Evolutionary conservation across 2,888 invertebrate genomes (phyloP), one percentile per base, ranked within the genome.

Genomic region (Cremastinae sp.): DNA sequence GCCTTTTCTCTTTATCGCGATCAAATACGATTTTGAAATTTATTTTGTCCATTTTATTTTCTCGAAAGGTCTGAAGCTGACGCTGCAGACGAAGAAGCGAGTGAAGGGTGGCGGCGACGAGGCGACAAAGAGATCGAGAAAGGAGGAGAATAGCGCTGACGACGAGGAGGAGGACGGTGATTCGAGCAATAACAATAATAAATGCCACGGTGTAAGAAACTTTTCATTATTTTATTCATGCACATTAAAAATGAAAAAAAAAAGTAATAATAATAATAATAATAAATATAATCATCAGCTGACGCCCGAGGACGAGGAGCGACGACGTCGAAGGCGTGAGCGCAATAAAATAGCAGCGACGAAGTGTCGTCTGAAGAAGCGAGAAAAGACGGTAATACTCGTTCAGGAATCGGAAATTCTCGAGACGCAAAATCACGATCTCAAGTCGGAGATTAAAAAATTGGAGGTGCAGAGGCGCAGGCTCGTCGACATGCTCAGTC

Each of bases 281-380:
- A 37, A 37, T 8, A 39, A 39, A 28, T 28, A n/a, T n/a, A n/a
- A n/a, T n/a, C n/a, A n/a, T n/a, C 90, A 96, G 96, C 90, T 97
- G 80, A 97, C 97, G 8, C 95, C 96, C 58, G 97, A 97, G 91
- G 97, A 97, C 87, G 97, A 97, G 90, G 97, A 97, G 87, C 92
- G 97, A 39, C 92, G 97, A 71, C 91, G 95, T 74, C 92, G 96
- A 71, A 92, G 97, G 85, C 93, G 97, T 84, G 97, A 97, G 90
- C 92, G 97, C 82, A 97, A 97, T 90, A 97, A 97, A 91, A 96
- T 97, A 80, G 97, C 97, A 62, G 97, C 97, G 74, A 97, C 97
- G 9, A 97, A 97, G 90, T 97, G 97, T 88, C 93, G 97, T 81
- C 93, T 97, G 92, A 97, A 97, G 92, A 97, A 97, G 90, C 94